phyloP scores from a whole-genome alignment of 2,888 invertebrate genomes.

The Cyrtodaria siliqua region DNA sequence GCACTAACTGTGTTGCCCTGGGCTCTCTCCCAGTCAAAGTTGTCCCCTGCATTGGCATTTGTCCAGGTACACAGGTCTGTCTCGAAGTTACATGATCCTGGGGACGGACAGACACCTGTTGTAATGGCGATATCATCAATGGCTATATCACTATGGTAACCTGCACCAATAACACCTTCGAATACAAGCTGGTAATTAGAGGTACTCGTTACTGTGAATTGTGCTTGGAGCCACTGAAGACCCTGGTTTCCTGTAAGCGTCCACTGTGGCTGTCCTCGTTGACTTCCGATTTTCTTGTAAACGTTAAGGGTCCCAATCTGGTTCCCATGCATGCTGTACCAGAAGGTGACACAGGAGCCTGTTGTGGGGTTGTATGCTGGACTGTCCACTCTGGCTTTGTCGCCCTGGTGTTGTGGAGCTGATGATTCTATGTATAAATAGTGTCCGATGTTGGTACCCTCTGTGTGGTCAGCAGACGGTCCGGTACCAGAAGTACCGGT shows the following conservation, averaged over 20 bases:
- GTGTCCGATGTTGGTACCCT: conserved; percentile 75
- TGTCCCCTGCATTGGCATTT: conserved; percentile 77
- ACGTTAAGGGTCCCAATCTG: conserved; percentile 74
- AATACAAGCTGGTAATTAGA: conserved; percentile 70
- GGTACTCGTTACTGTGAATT: conserved; percentile 70
- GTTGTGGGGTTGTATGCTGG: conserved; percentile 67
- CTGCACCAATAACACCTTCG: conserved; percentile 78
- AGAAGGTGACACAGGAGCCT: conserved; percentile 80
- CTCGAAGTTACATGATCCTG: conserved; percentile 84
- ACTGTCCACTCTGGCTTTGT: conserved; percentile 78
- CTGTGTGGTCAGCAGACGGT: conserved; percentile 81
- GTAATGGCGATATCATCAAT: conserved; percentile 82
- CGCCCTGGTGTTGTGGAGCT: conserved; percentile 66
- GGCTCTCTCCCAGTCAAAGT: conserved; percentile 83
- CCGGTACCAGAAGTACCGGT: conserved; percentile 74
- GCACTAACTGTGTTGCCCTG: conserved; percentile 65
- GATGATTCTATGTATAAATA: conserved; percentile 82
- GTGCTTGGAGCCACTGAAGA: conserved; percentile 76
- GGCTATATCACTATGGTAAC: conserved; percentile 78
- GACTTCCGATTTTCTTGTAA: conserved; percentile 62
- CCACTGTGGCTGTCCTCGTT: conserved; percentile 69
- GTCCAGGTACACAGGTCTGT: conserved; percentile 79
- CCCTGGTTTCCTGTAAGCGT: conserved; percentile 77
- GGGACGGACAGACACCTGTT: conserved; percentile 69
- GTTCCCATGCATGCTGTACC: conserved; percentile 82